A percentile compares a stretch with the other conserved stretches of the same genome.
Conservation (phyloP, 2,888 invertebrate genomes). For the Agelastica alni region DNA sequence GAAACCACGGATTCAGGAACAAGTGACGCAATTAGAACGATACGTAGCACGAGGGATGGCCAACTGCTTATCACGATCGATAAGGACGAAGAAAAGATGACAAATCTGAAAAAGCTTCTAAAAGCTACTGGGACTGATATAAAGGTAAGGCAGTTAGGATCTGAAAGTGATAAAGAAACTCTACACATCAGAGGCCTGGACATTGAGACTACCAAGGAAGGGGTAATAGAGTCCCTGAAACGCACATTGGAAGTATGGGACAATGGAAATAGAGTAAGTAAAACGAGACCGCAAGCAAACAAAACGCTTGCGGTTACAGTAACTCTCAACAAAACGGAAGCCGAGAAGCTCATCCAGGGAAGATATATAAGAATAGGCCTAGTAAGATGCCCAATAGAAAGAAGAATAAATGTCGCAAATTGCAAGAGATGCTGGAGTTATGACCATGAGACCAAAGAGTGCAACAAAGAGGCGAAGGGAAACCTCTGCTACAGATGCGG, state of each 20-base stretch:
- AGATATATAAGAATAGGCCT: conserved; percentile 3
- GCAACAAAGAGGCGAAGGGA: background rate
- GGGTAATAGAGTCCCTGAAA: background rate
- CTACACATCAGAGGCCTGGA: background rate
- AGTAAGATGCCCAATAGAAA: conserved; percentile 6
- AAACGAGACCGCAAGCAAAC: background rate
- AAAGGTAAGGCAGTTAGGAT: no score
- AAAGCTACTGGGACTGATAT: no score
- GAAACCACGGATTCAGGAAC: no score
- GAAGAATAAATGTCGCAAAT: background rate
- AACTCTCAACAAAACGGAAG: background rate
- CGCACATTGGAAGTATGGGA: background rate
- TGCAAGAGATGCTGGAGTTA: conserved; percentile 4
- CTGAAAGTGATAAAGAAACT: no score
- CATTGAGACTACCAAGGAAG: background rate
- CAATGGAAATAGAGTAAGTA: background rate
- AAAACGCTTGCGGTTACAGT: background rate
- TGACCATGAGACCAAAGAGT: background rate
- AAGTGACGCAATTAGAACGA: no score
- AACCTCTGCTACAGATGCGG: conserved; percentile 13
- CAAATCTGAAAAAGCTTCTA: no score
- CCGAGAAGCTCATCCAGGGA: background rate
- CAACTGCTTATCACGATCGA: no score
- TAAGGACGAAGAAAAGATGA: no score
- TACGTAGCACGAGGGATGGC: no score